These are phyloP conservation scores for Araneus ventricosus DNA, from an alignment of 1,140 invertebrate species.

Conservation along the genomic window DNA sequence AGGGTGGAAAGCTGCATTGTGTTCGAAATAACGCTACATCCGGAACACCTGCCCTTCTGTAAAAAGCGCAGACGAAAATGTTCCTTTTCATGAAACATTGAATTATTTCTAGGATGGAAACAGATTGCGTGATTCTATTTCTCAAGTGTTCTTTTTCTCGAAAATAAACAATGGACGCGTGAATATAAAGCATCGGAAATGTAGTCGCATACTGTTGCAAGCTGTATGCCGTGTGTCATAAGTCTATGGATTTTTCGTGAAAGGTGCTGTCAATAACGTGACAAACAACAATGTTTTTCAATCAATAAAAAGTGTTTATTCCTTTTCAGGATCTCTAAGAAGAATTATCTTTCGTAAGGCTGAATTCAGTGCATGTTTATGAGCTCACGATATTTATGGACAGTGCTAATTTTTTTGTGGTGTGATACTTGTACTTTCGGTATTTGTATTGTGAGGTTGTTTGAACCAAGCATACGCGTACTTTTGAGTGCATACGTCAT, in stretches of 20 bases:
- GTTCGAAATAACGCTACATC: conserved; percentile 55
- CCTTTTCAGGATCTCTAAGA: not conserved
- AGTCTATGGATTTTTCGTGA: not conserved
- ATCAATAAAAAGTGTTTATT: not conserved
- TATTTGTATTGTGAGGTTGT: too few species aligned
- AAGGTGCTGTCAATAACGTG: not conserved
- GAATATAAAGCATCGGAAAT: conserved; percentile 2
- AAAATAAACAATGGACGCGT: not conserved
- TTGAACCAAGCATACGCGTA: too few species aligned
- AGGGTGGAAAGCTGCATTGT: not conserved
- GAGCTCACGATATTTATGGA: too few species aligned
- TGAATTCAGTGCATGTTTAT: not conserved
- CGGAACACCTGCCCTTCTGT: conserved; percentile 21
- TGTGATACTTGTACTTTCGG: too few species aligned
- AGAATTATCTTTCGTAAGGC: not conserved
- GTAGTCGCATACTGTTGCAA: not conserved
- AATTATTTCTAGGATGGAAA: conserved; percentile 30
- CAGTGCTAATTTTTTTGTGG: too few species aligned
- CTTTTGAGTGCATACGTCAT: too few species aligned
- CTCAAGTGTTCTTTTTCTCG: not conserved
- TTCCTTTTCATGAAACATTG: conserved; percentile 19
- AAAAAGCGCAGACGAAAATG: not conserved
- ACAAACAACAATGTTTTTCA: not conserved
- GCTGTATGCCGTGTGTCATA: not conserved
- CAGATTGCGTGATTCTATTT: conserved; percentile 11